These are phyloP conservation scores for Melanogrammus aeglefinus DNA, from an alignment of 2,797 vertebrate species.

Conservation along the genomic window DNA sequence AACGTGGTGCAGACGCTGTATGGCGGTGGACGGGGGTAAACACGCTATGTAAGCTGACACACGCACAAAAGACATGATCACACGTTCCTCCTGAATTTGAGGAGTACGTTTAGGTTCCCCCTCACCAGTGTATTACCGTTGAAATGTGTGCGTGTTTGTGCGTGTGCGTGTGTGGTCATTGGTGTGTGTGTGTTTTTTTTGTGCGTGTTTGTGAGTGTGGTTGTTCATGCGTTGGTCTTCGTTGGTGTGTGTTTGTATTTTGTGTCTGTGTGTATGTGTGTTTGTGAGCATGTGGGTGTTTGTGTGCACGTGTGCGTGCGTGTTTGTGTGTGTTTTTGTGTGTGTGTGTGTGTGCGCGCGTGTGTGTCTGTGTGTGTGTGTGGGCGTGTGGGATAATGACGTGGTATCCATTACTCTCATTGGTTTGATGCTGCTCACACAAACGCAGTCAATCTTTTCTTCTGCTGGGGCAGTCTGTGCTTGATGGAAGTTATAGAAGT, in stretches of 20 bases:
- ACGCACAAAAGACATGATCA: background rate
- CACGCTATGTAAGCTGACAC: background rate
- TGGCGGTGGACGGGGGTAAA: background rate
- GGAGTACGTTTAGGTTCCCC: background rate
- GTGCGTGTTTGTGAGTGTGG: too few relatives aligned
- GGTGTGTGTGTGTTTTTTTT: too few relatives aligned
- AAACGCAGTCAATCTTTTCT: background rate
- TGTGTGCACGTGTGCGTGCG: background rate
- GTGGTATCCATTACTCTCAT: slow-evolving; percentile 2
- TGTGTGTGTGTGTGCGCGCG: too few relatives aligned
- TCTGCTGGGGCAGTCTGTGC: background rate
- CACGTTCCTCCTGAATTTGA: background rate
- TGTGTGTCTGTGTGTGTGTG: too few relatives aligned
- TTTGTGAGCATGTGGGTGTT: background rate
- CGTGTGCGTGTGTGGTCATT: background rate
- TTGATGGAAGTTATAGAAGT: background rate
- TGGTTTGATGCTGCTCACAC: background rate
- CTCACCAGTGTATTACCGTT: background rate
- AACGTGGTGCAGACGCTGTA: too few relatives aligned
- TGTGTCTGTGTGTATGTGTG: background rate
- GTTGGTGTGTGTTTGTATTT: background rate
- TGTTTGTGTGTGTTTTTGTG: background rate
- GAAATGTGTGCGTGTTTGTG: background rate
- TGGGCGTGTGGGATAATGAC: background rate
- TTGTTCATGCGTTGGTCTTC: background rate